Evolutionary conservation across 2,797 vertebrate genomes (phyloP).

Genomic region (Alectoris magna): DNA sequence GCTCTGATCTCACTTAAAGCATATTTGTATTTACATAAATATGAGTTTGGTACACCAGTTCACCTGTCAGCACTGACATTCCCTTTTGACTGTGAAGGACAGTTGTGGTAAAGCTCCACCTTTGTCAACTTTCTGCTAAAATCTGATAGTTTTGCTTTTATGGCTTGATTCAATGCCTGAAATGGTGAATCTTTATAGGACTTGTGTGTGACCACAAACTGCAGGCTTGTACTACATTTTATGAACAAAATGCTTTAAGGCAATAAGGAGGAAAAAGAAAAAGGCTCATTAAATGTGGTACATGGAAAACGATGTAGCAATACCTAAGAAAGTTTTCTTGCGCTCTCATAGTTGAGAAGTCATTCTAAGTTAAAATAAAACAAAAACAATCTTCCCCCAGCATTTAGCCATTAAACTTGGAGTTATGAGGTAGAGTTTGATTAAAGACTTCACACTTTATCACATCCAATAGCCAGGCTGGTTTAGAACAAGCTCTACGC

Average conservation of each 20-base stretch:
- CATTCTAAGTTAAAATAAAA: background rate
- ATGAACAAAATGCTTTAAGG: background rate
- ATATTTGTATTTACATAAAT: background rate
- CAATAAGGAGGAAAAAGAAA: background rate
- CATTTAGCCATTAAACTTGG: background rate
- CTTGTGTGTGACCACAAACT: background rate
- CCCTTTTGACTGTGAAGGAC: background rate
- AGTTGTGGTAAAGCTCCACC: background rate
- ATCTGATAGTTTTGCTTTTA: conserved; percentile 5
- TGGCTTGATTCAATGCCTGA: background rate
- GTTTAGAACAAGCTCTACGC: background rate
- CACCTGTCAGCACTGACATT: background rate
- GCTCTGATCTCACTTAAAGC: background rate
- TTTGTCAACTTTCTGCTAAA: background rate
- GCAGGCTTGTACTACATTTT: background rate
- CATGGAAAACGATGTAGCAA: background rate
- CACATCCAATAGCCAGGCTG: background rate
- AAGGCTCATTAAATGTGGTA: background rate
- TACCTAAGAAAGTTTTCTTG: background rate
- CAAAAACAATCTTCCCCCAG: background rate
- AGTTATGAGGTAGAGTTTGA: background rate
- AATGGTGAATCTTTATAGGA: background rate
- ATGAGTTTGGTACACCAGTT: background rate
- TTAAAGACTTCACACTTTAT: conserved; percentile 12
- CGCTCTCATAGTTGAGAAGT: background rate